Evolutionary conservation across 2,797 vertebrate species (phyloP), one percentile per base, ranked within the genome.

Genomic region (Heliangelus exortis): DNA sequence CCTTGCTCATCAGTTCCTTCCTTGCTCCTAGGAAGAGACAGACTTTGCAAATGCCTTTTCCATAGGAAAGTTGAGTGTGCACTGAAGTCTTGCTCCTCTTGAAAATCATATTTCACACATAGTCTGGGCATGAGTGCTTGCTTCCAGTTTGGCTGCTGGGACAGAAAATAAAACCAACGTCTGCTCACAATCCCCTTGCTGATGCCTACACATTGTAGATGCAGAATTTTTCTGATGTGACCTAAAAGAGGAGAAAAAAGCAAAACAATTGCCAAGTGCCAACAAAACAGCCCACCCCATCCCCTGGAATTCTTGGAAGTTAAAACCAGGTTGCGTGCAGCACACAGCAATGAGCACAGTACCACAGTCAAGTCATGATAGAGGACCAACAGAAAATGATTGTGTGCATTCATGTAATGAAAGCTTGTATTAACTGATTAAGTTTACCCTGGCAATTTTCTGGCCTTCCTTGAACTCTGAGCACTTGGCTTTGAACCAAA

Each of bases 401-500:
- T 95, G 63, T 67, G 34, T 71, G 41, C 65, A 61, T 77, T 94
- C 84, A 71, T 73, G 55, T 84, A 84, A 79, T 63, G 57, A 92
- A 89, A 95, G 45, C 65, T 53, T 47, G 17, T 67, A 47, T 65
- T 81, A 61, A 74, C 67, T 92, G 89, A 90, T 87, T 89, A 95
- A 92, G 48, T 93, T 84, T 95, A 45, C 33, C 57, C 62, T 61
- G 50, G 53, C 73, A 78, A 54, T 83, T 91, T 89, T 87, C 78
- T 88, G 73, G 26, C 29, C 59, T 91, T 93, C 47, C 76, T 87
- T 1, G 1, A 28, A 7, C 22, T 92, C 79, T 92, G 72, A 87
- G 66, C 80, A 36, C 58, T 92, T 95, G 89, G 82, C 84, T 94
- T 89, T 85, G 73, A 85, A 93, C 57, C 82, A 95, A 87, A 73